These are phyloP conservation scores for Corythucha ciliata DNA, from an alignment of 2,888 invertebrate species.

Conservation along the genomic window DNA sequence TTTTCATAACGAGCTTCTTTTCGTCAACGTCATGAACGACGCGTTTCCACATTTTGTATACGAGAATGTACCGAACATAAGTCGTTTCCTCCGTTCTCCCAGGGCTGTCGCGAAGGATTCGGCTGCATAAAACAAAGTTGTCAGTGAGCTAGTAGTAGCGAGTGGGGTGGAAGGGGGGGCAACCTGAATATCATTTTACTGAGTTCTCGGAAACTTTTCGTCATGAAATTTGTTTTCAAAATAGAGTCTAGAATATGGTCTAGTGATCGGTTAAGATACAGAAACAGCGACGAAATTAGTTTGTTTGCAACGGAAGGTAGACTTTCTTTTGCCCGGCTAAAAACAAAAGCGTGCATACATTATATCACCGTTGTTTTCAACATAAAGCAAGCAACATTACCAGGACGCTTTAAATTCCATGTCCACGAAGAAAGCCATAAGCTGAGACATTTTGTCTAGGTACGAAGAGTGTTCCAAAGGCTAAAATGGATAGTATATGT, in stretches of 20 bases:
- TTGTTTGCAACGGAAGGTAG: slow-evolving; percentile 31
- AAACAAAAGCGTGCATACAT: slow-evolving; percentile 15
- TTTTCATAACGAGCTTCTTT: slow-evolving; percentile 28
- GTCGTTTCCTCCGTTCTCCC: slow-evolving; percentile 30
- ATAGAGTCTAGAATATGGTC: slow-evolving; percentile 37
- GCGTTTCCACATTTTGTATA: slow-evolving; percentile 37
- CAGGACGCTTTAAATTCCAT: slow-evolving; percentile 43
- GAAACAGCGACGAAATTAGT: slow-evolving; percentile 31
- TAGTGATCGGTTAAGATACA: slow-evolving; percentile 33
- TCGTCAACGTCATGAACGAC: slow-evolving; percentile 31
- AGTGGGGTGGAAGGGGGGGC: not conserved
- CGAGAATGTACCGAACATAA: slow-evolving; percentile 35
- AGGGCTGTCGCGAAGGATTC: slow-evolving; percentile 29
- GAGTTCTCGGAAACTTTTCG: slow-evolving; percentile 31
- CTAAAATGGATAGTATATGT: slow-evolving; percentile 35
- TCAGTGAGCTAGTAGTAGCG: not conserved
- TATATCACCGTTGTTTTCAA: too few species aligned
- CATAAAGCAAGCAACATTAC: too few species aligned
- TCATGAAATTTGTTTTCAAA: slow-evolving; percentile 34
- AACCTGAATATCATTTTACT: slow-evolving; percentile 33
- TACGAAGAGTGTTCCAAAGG: slow-evolving; percentile 40
- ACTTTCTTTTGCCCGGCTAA: slow-evolving; percentile 31
- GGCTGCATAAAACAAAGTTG: slow-evolving; percentile 20
- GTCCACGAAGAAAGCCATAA: slow-evolving; percentile 43
- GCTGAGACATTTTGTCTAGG: slow-evolving; percentile 43